Evolutionary conservation across 2,797 vertebrate genomes (phyloP), one percentile per base, ranked within the genome.

Genomic region (Lates japonicus): DNA sequence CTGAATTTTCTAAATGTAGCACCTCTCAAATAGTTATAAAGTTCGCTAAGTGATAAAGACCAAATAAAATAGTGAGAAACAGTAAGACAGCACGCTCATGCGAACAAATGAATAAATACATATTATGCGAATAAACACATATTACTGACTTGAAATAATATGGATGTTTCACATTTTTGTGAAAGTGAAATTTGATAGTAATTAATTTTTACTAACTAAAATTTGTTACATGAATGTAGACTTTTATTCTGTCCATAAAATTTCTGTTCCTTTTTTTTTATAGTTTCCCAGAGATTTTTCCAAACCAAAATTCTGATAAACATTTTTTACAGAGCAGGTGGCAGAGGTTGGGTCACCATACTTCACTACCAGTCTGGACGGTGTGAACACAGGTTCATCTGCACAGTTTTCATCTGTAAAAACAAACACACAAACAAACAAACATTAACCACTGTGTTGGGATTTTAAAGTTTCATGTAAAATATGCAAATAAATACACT

Each of bases 211-310:
- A n/a, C n/a, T n/a, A n/a, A 29, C 25, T 29, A 29, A 29, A 29
- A 29, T 29, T 29, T 29, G 25, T 29, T 29, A 29, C 25, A 29
- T 29, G 25, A 29, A 29, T 29, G 25, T 29, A 29, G 25, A 29
- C 25, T 29, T 29, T 29, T 29, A 29, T 29, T 29, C n/a, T n/a
- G n/a, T 79, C 85, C 92, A 91, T 5, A 1, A 8, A 4, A 82
- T 0, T 5, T 6, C 29, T 2, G 49, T 65, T 59, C 31, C 55
- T 9, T 37, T 66, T 5, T 0, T 5, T 0, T 0, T 0, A 0
- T 0, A 0, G 0, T 0, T 0, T 7, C 84, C 79, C 4, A 59
- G 0, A 13, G 69, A 0, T 0, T 0, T 8, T 52, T 90, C 87
- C 33, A 88, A 4, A 0, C 1, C 0, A 16, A 7, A 7, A 1